These are phyloP conservation scores for Phymanthus crucifer DNA, from an alignment of 92 coral and sea anemone genomes.

Conservation along the genomic window DNA sequence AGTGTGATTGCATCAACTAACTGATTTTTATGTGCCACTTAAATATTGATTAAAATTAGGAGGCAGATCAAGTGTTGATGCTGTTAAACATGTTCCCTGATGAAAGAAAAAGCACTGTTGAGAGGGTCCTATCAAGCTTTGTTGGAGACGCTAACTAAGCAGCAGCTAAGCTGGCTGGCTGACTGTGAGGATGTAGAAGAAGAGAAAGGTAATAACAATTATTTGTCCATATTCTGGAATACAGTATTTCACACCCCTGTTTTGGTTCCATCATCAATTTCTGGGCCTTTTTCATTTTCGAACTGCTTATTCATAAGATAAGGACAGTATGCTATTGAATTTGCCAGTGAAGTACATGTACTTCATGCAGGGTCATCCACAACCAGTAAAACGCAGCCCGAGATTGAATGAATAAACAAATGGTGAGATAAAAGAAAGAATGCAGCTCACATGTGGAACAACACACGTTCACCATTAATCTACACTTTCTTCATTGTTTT, in stretches of 20 bases:
- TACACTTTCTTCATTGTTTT: too few relatives aligned
- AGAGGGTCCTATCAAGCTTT: slow-evolving; percentile 16
- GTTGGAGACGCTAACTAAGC: slow-evolving; percentile 46
- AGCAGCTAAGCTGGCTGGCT: slow-evolving; percentile 52
- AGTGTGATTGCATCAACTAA: not conserved
- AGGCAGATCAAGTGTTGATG: slow-evolving; percentile 20
- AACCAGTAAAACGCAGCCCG: too few relatives aligned
- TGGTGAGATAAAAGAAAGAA: too few relatives aligned
- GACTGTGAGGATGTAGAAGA: slow-evolving; percentile 29
- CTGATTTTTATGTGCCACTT: slow-evolving; percentile 9
- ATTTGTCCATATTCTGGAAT: not conserved
- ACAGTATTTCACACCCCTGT: not conserved
- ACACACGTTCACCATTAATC: too few relatives aligned
- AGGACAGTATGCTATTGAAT: not conserved
- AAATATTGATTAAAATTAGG: slow-evolving; percentile 12
- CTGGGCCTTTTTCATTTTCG: not conserved
- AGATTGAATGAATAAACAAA: too few relatives aligned
- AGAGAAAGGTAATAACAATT: not conserved
- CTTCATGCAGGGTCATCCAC: too few relatives aligned
- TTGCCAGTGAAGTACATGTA: not conserved
- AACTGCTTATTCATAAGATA: not conserved
- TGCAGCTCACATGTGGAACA: too few relatives aligned
- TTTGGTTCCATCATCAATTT: not conserved
- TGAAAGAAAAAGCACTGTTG: not conserved
- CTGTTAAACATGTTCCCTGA: slow-evolving; percentile 36